Base-by-base conservation (phyloP, 2,797 vertebrate genomes). In the Salarias fasciatus region DNA sequence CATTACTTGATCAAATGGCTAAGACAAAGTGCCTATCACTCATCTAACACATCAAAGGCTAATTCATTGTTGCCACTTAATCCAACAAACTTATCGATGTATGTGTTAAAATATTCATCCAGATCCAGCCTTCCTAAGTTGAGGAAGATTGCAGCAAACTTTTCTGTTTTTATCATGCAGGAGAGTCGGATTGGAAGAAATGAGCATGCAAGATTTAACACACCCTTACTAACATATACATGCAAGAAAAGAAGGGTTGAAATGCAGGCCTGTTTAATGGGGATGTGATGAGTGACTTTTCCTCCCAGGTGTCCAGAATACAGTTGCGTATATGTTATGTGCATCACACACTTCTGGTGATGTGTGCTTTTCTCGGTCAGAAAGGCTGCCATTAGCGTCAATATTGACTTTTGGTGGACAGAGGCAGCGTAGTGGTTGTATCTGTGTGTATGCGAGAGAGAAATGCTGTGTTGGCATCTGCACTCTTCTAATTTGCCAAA, bases 341-440 rank as follows among this genome's bases (percentile, higher is more conserved):
- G 58, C 40, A 47, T 86, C 43, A 57, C 64, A 74, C 53, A 51
- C 18, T 41, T 44, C 43, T 77, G 62, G 69, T 24, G 12, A 46
- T 83, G 68, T 67, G 45, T 75, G 48, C 67, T 76, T 74, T 71
- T 53, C 83, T 69, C 63, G 56, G 69, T 46, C 53, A 77, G 74
- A 62, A 75, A 61, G 69, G 54, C 46, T 72, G 63, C 66, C 60
- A 48, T 64, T 70, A 59, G 75, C 74, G 90, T 91, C 85, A 90
- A 89, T 90, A 90, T 91, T 92, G 86, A 91, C 84, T 36, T 37
- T 75, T 72, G 75, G 51, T 72, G 69, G 63, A 73, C 48, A 48
- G 53, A 4, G 49, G 24, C 18, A 68, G 75, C 36, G 65, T 48
- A 50, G 59, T 52, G 57, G 11, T 11, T 35, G 6, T 47, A 1